These are phyloP conservation scores for Hydrocynus forskahlii DNA, from an alignment of 2,797 vertebrate genomes.

Conservation along the genomic window DNA sequence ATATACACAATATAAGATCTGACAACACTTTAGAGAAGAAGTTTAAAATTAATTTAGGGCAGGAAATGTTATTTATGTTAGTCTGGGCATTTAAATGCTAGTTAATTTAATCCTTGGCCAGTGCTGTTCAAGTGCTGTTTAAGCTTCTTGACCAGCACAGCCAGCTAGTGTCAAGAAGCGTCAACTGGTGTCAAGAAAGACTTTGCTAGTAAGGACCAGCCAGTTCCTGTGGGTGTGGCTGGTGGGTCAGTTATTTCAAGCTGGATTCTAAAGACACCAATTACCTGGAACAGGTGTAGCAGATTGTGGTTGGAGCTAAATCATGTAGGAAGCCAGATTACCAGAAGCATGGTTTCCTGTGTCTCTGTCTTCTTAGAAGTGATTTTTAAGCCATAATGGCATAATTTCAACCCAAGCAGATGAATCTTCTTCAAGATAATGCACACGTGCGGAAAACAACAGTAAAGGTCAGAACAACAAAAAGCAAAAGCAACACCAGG, in stretches of 20 bases:
- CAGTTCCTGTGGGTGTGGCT: background rate
- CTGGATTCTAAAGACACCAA: background rate
- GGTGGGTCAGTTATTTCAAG: background rate
- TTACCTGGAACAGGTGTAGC: background rate
- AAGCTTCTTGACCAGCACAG: background rate
- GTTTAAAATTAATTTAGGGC: background rate
- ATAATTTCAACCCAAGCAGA: too few relatives aligned
- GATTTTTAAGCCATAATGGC: too few relatives aligned
- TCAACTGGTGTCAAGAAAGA: background rate
- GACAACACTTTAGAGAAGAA: background rate
- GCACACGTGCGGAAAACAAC: too few relatives aligned
- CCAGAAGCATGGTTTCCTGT: too few relatives aligned
- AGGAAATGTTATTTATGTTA: background rate
- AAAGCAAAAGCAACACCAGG: too few relatives aligned
- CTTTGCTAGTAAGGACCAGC: background rate
- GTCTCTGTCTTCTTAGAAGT: too few relatives aligned
- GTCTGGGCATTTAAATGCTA: background rate
- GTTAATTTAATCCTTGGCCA: background rate
- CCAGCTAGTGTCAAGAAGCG: background rate
- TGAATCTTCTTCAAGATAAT: too few relatives aligned
- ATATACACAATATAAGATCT: background rate
- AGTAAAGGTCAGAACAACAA: too few relatives aligned
- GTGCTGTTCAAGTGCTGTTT: background rate
- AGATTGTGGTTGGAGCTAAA: background rate
- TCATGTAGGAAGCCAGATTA: background rate